Percentiles rank a stretch among this genome's conserved stretches.
Evolutionary conservation across 2,113 vertebrate genomes (phyloP).

Genomic region (Miniopterus natalensis): DNA sequence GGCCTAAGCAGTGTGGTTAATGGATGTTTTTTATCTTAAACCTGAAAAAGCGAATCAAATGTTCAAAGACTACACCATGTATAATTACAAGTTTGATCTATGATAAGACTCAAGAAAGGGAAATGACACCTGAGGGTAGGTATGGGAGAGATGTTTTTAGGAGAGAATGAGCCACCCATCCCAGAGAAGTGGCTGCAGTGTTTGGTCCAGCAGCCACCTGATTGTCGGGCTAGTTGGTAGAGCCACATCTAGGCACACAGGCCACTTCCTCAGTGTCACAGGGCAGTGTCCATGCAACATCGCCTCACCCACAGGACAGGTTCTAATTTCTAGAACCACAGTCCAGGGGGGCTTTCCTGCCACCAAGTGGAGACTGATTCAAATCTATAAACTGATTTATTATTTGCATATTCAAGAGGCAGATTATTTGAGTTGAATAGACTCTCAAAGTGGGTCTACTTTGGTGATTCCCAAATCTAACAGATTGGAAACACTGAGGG

Average conservation of each 20-base stretch:
- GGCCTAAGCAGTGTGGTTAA: neutral
- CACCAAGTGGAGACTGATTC: conserved; percentile 81
- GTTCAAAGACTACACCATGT: conserved; percentile 55
- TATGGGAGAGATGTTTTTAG: neutral
- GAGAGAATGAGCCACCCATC: neutral
- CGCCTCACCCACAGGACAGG: neutral
- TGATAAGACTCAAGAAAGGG: neutral
- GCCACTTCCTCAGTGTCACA: neutral
- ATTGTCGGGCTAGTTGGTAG: neutral
- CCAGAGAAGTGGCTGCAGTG: neutral
- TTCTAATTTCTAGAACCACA: neutral
- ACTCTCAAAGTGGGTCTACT: neutral
- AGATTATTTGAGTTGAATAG: conserved; percentile 22
- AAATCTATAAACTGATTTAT: conserved; percentile 40
- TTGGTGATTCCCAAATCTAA: neutral
- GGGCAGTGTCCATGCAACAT: conserved; percentile 5
- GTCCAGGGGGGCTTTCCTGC: conserved; percentile 58
- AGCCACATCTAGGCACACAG: neutral
- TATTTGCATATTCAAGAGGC: neutral
- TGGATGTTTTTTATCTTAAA: conserved; percentile 58
- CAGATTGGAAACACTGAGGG: neutral
- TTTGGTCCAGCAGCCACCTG: neutral
- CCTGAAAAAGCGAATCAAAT: conserved; percentile 29
- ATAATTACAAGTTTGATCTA: conserved; percentile 31
- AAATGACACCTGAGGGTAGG: neutral